These are phyloP conservation scores for Psylliodes chrysocephalus DNA, from an alignment of 2,888 invertebrate genomes.

Conservation along the genomic window DNA sequence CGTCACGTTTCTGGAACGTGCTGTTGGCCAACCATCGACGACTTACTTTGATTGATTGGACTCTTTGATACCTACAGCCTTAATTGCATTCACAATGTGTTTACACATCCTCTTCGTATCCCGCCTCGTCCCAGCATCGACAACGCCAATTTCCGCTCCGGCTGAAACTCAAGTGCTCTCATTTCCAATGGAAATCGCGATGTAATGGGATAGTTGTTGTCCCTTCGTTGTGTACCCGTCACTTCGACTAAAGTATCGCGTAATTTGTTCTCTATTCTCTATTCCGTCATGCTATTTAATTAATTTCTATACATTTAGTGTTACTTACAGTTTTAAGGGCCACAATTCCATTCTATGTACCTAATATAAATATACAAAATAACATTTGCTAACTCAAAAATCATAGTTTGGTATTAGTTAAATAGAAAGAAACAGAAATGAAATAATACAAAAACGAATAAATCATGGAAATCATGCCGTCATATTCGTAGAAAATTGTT, in stretches of 20 bases:
- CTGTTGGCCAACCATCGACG: slow-evolving; percentile 60
- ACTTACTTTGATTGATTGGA: slow-evolving; percentile 64
- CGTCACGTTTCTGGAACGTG: slow-evolving; percentile 63
- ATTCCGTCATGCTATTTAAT: too few relatives aligned
- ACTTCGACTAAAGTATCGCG: not conserved
- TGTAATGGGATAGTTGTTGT: not conserved
- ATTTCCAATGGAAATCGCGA: not conserved
- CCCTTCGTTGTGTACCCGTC: not conserved
- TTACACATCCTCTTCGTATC: slow-evolving; percentile 50
- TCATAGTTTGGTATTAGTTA: too few relatives aligned
- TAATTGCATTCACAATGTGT: slow-evolving; percentile 64
- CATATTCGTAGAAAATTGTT: too few relatives aligned
- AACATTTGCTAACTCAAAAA: too few relatives aligned
- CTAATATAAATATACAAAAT: too few relatives aligned
- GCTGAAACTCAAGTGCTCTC: not conserved
- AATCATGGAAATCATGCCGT: too few relatives aligned
- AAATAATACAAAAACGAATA: too few relatives aligned
- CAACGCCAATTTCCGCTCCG: slow-evolving; percentile 25
- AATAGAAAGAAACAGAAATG: too few relatives aligned
- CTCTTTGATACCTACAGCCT: slow-evolving; percentile 61
- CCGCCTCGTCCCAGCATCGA: not conserved
- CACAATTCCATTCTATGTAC: too few relatives aligned
- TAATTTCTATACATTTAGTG: too few relatives aligned
- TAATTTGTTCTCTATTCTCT: too few relatives aligned
- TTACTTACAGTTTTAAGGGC: too few relatives aligned